Conservation (phyloP, 2,888 invertebrate species). For the Lasioglossum marginatum region DNA sequence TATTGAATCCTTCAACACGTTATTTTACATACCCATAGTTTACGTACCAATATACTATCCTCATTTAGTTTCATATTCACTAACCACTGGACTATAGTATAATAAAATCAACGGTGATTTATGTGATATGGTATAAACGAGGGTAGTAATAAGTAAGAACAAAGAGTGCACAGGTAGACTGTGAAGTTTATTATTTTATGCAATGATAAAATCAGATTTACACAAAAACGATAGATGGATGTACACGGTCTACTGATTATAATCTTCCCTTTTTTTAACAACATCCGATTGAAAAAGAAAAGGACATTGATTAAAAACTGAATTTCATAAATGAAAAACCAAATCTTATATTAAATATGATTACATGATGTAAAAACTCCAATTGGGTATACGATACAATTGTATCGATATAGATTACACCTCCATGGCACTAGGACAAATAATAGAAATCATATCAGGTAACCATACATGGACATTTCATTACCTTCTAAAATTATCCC, state of each 20-base stretch:
- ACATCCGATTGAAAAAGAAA: slow-evolving; percentile 41
- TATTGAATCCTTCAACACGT: slow-evolving; percentile 46
- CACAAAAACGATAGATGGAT: slow-evolving; percentile 66
- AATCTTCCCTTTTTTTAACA: slow-evolving; percentile 42
- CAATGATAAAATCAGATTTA: slow-evolving; percentile 73
- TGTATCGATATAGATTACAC: slow-evolving; percentile 29
- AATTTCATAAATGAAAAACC: slow-evolving; percentile 45
- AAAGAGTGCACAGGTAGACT: slow-evolving; percentile 65
- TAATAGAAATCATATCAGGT: slow-evolving; percentile 29
- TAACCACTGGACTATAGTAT: slow-evolving; percentile 62
- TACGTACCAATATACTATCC: slow-evolving; percentile 75
- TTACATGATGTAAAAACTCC: slow-evolving; percentile 38
- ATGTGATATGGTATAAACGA: slow-evolving; percentile 62
- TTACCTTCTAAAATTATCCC: slow-evolving; percentile 97
- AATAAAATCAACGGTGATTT: slow-evolving; percentile 49
- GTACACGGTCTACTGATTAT: slow-evolving; percentile 42
- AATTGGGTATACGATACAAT: slow-evolving; percentile 36
- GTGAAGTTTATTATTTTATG: slow-evolving; percentile 75
- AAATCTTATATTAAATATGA: slow-evolving; percentile 44
- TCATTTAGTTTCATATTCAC: slow-evolving; percentile 63
- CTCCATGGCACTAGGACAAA: slow-evolving; percentile 34
- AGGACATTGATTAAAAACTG: slow-evolving; percentile 38
- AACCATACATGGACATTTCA: slow-evolving; percentile 41
- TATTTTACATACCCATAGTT: slow-evolving; percentile 73
- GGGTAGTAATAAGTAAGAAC: slow-evolving; percentile 69